Percentiles rank a stretch among this genome's conserved stretches.
Evolutionary conservation across 2,113 vertebrate genomes (phyloP).

Genomic region (Ammodramus savannarum): DNA sequence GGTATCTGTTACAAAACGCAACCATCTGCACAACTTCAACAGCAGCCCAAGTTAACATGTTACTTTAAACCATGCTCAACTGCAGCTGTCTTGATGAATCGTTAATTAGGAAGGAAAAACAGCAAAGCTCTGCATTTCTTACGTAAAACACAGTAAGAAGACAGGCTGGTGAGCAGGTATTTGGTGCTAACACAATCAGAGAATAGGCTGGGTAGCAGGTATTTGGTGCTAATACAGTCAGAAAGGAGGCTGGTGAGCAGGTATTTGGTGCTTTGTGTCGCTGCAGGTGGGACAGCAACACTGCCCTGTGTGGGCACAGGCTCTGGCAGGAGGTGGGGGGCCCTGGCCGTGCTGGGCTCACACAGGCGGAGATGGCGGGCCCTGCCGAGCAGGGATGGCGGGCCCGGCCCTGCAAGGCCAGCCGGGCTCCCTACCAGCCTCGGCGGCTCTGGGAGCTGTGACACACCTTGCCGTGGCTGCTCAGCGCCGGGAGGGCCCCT

Average conservation of each 20-base stretch:
- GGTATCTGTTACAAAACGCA: neutral
- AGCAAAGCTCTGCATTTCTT: neutral
- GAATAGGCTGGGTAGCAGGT: fast-evolving
- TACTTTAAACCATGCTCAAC: neutral
- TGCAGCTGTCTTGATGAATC: neutral
- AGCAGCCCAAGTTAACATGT: neutral
- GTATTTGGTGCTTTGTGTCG: neutral
- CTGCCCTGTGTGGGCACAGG: fast-evolving
- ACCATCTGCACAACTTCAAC: slow-evolving; percentile 14
- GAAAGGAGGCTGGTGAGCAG: neutral
- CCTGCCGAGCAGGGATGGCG: fast-evolving
- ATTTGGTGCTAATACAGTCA: neutral
- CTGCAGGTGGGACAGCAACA: neutral
- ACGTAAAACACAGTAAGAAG: neutral
- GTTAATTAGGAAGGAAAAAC: neutral
- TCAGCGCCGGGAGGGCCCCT: neutral
- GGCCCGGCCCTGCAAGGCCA: neutral
- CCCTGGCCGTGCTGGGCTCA: neutral
- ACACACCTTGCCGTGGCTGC: neutral
- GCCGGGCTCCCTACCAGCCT: neutral
- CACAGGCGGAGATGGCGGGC: fast-evolving
- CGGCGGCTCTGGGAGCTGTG: neutral
- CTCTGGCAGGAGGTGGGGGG: neutral
- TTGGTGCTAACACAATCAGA: neutral
- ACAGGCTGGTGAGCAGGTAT: neutral